phyloP scores from a whole-genome alignment of 92 coral and sea anemone genomes.

The Zoanthus gigantus region DNA sequence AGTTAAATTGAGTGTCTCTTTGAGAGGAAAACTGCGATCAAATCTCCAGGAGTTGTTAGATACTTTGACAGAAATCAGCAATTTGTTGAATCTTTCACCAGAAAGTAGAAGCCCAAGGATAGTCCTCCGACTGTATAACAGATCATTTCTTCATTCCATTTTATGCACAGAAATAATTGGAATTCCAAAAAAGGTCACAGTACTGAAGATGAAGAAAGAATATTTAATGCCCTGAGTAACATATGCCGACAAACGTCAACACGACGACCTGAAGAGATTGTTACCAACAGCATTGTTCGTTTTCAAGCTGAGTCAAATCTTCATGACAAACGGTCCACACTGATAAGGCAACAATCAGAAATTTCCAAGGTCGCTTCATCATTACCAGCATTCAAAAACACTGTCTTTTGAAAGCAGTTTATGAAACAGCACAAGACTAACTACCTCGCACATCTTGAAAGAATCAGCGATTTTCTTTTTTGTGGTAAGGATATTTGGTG shows the following conservation, averaged over 20 bases:
- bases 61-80: slow-evolving; percentile 30
- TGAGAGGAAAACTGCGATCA: neutral
- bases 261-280: slow-evolving; percentile 58
- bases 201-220: slow-evolving; percentile 41
- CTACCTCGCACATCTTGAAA: slow-evolving; percentile 55
- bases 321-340: neutral
- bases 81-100: neutral
- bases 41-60: slow-evolving; percentile 42
- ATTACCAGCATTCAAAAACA: slow-evolving; percentile 47
- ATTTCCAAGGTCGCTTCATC: slow-evolving; percentile 54
- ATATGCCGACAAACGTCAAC: slow-evolving; percentile 44
- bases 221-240: slow-evolving; percentile 14
- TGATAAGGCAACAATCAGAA: slow-evolving; percentile 45
- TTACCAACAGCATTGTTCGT: slow-evolving; percentile 50
- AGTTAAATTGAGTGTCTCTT: neutral
- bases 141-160: slow-evolving; percentile 37
- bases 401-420: slow-evolving; percentile 37
- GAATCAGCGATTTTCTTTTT: slow-evolving; percentile 48
- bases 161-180: slow-evolving; percentile 41
- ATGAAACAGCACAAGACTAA: slow-evolving; percentile 25
- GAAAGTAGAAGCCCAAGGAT: slow-evolving; percentile 41
- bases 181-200: slow-evolving; percentile 34
- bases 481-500: slow-evolving; percentile 64
- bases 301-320: slow-evolving; percentile 44
- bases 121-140: slow-evolving; percentile 46